Percentiles rank a stretch among this genome's conserved stretches.
Conservation (phyloP, 2,888 invertebrate species). For the Eudasyphora cyanicolor region DNA sequence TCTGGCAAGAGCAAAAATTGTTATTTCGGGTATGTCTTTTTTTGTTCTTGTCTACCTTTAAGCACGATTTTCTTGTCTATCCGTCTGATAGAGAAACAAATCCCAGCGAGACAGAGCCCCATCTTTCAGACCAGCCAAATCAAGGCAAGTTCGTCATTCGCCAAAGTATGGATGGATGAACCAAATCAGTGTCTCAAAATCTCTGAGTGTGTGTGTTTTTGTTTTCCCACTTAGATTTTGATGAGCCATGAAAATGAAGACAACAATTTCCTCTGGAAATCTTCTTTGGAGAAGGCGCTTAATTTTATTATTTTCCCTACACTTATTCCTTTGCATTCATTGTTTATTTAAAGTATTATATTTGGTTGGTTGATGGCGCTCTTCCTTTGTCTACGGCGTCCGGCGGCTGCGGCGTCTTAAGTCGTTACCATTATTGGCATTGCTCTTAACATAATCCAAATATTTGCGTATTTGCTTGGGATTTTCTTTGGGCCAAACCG, state of each 20-base stretch:
- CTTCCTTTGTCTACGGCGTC: not conserved
- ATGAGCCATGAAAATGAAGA: constrained; percentile 62
- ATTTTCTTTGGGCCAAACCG: constrained; percentile 1
- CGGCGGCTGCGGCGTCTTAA: not conserved
- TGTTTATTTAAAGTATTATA: constrained; percentile 29
- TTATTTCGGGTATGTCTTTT: constrained; percentile 57
- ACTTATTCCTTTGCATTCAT: constrained; percentile 9
- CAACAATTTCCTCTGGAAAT: constrained; percentile 53
- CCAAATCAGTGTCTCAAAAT: constrained; percentile 61
- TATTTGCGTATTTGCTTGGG: constrained; percentile 3
- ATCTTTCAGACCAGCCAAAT: constrained; percentile 9
- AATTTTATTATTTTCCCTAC: constrained; percentile 31
- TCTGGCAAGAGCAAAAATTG: constrained; percentile 53
- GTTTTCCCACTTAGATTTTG: constrained; percentile 50
- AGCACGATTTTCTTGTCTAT: constrained; percentile 65
- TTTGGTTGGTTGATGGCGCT: constrained; percentile 17
- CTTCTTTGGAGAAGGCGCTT: constrained; percentile 47
- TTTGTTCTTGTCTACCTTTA: constrained; percentile 63
- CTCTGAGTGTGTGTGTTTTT: constrained; percentile 27
- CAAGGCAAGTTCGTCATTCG: not conserved
- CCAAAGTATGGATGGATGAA: not conserved
- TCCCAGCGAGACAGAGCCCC: not conserved
- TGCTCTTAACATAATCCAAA: constrained; percentile 38
- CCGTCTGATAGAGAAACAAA: constrained; percentile 47
- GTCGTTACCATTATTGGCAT: constrained; percentile 7